Evolutionary conservation across 2,113 vertebrate genomes (phyloP).

Genomic region (Mirounga angustirostris): DNA sequence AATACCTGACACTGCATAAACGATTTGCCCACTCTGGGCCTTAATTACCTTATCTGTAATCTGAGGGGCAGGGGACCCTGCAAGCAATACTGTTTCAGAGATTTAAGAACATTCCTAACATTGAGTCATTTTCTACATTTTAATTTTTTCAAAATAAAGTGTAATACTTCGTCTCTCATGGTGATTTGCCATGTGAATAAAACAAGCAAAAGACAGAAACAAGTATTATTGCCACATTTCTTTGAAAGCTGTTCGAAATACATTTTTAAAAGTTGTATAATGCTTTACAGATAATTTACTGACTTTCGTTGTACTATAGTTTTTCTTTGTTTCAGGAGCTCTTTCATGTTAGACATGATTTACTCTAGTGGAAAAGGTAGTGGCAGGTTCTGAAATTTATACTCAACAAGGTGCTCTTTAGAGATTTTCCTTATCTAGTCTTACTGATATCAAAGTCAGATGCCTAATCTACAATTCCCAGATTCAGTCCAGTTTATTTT

Average conservation of each 20-base stretch:
- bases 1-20: background rate
- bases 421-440: conserved; percentile 41
- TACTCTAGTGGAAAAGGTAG: conserved; percentile 17
- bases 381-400: background rate
- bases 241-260: conserved; percentile 62
- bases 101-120: background rate
- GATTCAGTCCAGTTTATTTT: background rate
- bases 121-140: conserved; percentile 48
- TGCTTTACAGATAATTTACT: conserved; percentile 24
- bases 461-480: conserved; percentile 4
- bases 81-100: background rate
- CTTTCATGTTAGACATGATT: conserved; percentile 45
- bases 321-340: conserved; percentile 53
- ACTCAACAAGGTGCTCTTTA: conserved; percentile 20
- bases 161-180: background rate
- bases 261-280: conserved; percentile 10
- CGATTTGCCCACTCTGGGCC: background rate
- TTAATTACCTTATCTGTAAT: background rate
- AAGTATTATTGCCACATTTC: conserved; percentile 47
- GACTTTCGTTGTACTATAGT: background rate
- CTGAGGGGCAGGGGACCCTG: background rate
- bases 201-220: conserved; percentile 50
- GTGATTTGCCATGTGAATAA: conserved; percentile 27
- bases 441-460: conserved; percentile 35
- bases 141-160: conserved; percentile 27